phyloP scores from a whole-genome alignment of 2,888 invertebrate species.

The Microctonus hyperodae region DNA sequence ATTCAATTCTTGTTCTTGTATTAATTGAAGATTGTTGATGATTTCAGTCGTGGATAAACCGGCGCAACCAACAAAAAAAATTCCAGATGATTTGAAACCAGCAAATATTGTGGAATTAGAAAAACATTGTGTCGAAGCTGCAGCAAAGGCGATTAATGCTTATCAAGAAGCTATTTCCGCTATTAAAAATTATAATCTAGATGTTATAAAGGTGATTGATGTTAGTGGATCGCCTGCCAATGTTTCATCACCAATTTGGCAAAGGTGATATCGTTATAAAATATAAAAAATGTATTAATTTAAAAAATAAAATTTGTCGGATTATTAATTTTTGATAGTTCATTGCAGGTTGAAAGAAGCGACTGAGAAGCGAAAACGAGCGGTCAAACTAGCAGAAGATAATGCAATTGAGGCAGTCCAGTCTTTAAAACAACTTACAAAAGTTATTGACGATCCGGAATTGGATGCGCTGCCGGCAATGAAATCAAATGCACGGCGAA shows the following conservation, averaged over 20 bases:
- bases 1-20: too few species aligned
- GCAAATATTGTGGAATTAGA: constrained; percentile 67
- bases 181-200: constrained; percentile 66
- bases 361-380: constrained; percentile 67
- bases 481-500: constrained; percentile 55
- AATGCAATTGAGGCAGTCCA: constrained; percentile 68
- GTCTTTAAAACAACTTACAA: constrained; percentile 62
- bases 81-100: constrained; percentile 49
- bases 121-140: constrained; percentile 66
- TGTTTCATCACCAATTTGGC: constrained; percentile 47
- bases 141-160: constrained; percentile 72
- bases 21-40: not conserved
- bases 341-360: constrained; percentile 66
- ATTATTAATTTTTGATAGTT: not conserved
- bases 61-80: constrained; percentile 39
- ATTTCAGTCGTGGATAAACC: constrained; percentile 53
- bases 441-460: constrained; percentile 60
- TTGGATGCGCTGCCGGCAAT: constrained; percentile 60
- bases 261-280: constrained; percentile 45
- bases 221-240: constrained; percentile 32
- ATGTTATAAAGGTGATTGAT: constrained; percentile 53
- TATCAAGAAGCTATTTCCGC: constrained; percentile 71
- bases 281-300: not conserved
- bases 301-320: constrained; percentile 34
- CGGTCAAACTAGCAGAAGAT: constrained; percentile 68